Evolutionary conservation across 2,888 invertebrate genomes (phyloP).

Genomic region (Phaedon cochleariae): DNA sequence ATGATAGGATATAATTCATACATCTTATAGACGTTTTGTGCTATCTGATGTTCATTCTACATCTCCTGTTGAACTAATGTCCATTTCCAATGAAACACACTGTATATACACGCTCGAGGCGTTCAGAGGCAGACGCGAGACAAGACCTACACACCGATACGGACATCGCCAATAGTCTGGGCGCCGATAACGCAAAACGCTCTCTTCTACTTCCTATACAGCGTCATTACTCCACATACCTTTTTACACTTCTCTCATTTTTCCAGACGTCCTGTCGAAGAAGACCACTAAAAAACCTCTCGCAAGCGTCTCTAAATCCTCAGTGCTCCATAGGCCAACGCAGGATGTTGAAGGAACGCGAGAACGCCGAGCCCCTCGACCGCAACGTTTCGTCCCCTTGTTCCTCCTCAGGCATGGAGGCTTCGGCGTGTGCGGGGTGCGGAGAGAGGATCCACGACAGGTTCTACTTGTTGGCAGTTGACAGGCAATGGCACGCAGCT

Average conservation of each 20-base stretch:
- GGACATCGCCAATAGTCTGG: slow-evolving; percentile 34
- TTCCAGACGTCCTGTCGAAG: slow-evolving; percentile 12
- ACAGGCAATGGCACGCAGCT: slow-evolving; percentile 88
- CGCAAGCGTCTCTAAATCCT: no score
- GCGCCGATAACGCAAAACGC: slow-evolving; percentile 34
- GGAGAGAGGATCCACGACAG: slow-evolving; percentile 69
- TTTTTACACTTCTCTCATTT: background rate
- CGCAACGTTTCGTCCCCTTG: slow-evolving; percentile 62
- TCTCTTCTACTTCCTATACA: background rate
- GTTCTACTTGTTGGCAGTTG: slow-evolving; percentile 82
- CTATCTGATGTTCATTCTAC: no score
- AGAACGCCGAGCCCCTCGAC: slow-evolving; percentile 69
- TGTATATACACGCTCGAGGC: background rate
- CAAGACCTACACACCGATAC: slow-evolving; percentile 15
- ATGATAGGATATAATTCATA: no score
- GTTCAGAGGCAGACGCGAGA: background rate
- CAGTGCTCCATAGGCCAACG: no score
- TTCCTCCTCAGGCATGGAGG: slow-evolving; percentile 57
- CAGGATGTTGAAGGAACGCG: slow-evolving; percentile 75
- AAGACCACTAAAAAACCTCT: background rate
- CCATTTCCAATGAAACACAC: no score
- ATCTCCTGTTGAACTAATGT: no score
- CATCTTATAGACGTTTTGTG: no score
- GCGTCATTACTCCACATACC: background rate
- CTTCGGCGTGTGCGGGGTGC: slow-evolving; percentile 68